These are phyloP conservation scores for Caenorhabditis doughertyi DNA, from an alignment of 2,888 invertebrate species.

Conservation along the genomic window DNA sequence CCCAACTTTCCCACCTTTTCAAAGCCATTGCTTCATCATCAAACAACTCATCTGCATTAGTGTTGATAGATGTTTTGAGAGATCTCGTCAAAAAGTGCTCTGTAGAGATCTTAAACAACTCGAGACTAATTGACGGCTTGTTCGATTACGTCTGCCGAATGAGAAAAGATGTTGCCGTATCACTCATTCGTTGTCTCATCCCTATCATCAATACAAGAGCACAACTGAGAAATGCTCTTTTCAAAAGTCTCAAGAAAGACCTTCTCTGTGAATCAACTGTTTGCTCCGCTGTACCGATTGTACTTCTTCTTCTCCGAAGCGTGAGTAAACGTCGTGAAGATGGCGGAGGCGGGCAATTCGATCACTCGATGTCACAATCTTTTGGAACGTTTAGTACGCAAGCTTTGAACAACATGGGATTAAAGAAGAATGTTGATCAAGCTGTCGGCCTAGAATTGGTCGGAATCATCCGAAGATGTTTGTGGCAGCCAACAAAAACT, in stretches of 20 bases:
- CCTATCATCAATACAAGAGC: constrained; percentile 75
- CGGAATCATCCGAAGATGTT: constrained; percentile 64
- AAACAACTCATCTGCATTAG: constrained; percentile 65
- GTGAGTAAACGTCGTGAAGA: constrained; percentile 63
- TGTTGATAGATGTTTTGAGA: constrained; percentile 72
- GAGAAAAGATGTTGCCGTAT: constrained; percentile 72
- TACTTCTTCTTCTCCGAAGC: constrained; percentile 63
- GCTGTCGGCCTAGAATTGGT: constrained; percentile 65
- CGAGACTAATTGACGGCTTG: constrained; percentile 66
- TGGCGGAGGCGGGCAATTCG: constrained; percentile 62
- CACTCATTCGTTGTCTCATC: constrained; percentile 74
- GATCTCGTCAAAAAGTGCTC: constrained; percentile 69
- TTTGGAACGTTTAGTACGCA: constrained; percentile 72
- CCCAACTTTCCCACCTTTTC: constrained; percentile 62
- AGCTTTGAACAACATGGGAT: constrained; percentile 60
- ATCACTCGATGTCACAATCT: constrained; percentile 67
- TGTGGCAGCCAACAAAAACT: constrained; percentile 64
- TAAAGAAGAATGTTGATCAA: constrained; percentile 60
- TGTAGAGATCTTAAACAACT: constrained; percentile 72
- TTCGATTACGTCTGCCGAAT: constrained; percentile 71
- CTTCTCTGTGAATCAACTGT: constrained; percentile 62
- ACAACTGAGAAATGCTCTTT: constrained; percentile 68
- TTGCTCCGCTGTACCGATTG: constrained; percentile 66
- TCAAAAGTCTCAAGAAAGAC: constrained; percentile 71
- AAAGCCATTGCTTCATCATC: constrained; percentile 66